Percentiles rank a stretch among this genome's conserved stretches.
Conservation (phyloP, 2,888 invertebrate genomes). For the Platycheirus albimanus region DNA sequence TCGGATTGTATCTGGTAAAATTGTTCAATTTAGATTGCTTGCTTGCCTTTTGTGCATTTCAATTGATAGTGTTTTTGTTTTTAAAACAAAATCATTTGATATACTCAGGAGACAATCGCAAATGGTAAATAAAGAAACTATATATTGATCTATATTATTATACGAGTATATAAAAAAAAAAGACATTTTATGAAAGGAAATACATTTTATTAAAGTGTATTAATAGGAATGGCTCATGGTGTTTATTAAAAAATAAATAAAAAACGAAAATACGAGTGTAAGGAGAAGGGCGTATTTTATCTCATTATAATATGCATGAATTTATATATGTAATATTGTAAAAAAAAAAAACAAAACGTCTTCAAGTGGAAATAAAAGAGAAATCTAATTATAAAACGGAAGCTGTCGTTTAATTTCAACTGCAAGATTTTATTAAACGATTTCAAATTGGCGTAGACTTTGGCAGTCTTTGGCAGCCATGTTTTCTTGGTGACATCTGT, state of each 20-base stretch:
- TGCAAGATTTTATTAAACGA: neutral
- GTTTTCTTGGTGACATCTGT: no score
- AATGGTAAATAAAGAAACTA: slow-evolving; percentile 34
- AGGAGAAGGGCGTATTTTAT: slow-evolving; percentile 66
- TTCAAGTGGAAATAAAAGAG: slow-evolving; percentile 72
- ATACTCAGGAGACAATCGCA: slow-evolving; percentile 10
- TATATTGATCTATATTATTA: slow-evolving; percentile 54
- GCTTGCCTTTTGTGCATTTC: slow-evolving; percentile 24
- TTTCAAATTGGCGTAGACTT: no score
- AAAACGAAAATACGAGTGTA: slow-evolving; percentile 40
- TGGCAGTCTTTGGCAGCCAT: no score
- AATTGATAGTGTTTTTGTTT: slow-evolving; percentile 34
- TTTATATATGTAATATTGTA: slow-evolving; percentile 74
- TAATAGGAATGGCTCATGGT: slow-evolving; percentile 54
- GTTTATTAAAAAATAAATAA: slow-evolving; percentile 67
- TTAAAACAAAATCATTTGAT: slow-evolving; percentile 34
- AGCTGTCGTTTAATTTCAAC: neutral
- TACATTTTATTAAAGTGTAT: slow-evolving; percentile 31
- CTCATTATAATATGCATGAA: slow-evolving; percentile 74
- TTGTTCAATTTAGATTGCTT: slow-evolving; percentile 33
- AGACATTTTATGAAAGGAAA: slow-evolving; percentile 39
- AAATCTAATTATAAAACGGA: slow-evolving; percentile 63
- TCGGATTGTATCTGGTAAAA: slow-evolving; percentile 49
- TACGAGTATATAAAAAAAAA: slow-evolving; percentile 1
- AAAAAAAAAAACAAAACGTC: slow-evolving; percentile 66